phyloP scores from a whole-genome alignment of 2,113 vertebrate species.

The Pelobates fuscus region DNA sequence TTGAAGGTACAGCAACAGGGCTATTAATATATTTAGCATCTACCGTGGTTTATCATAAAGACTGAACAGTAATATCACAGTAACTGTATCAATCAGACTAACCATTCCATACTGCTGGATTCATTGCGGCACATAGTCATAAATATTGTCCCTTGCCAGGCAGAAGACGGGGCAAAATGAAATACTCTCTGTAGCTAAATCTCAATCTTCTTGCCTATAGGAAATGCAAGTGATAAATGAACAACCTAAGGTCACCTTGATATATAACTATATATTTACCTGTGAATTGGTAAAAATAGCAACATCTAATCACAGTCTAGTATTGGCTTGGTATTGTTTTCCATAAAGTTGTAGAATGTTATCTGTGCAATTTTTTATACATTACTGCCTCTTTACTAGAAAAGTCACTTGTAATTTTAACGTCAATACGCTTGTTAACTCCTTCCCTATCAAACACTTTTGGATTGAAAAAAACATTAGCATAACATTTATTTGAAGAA shows the following conservation, averaged over 20 bases:
- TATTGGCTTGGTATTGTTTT: too few species aligned
- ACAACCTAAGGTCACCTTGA: conserved; percentile 43
- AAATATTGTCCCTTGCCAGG: conserved; percentile 38
- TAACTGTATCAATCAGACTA: conserved; percentile 47
- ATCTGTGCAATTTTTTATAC: too few species aligned
- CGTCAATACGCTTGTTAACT: too few species aligned
- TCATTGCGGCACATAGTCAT: conserved; percentile 43
- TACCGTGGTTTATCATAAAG: conserved; percentile 41
- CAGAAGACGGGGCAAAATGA: conserved; percentile 34
- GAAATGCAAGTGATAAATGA: conserved; percentile 32
- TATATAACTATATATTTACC: conserved; percentile 26
- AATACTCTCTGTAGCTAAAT: conserved; percentile 38
- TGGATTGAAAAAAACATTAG: too few species aligned
- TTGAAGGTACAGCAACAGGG: conserved; percentile 31
- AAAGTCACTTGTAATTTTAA: too few species aligned
- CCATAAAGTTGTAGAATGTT: too few species aligned
- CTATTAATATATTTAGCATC: conserved; percentile 45
- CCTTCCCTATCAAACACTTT: too few species aligned
- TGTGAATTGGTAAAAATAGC: conserved; percentile 1
- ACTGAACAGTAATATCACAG: conserved; percentile 42
- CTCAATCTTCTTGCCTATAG: conserved; percentile 44
- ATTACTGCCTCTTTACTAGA: too few species aligned
- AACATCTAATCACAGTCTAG: neutral
- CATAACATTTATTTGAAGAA: too few species aligned
- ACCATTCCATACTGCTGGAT: conserved; percentile 39